These are phyloP conservation scores for Maniola hyperantus DNA, from an alignment of 2,888 invertebrate genomes.

Conservation along the genomic window DNA sequence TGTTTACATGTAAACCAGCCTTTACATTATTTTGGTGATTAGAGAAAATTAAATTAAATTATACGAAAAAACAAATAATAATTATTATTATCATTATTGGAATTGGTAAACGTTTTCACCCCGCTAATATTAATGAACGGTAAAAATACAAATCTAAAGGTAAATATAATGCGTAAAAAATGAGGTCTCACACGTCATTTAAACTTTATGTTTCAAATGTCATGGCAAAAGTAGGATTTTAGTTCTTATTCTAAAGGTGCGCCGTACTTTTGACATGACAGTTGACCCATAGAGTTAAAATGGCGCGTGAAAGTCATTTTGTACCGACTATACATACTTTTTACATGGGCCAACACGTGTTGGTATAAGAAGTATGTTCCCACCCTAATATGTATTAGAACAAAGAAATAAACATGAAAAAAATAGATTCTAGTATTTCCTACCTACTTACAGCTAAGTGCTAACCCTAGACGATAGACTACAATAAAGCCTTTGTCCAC, in stretches of 20 bases:
- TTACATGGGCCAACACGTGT: neutral
- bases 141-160: neutral
- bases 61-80: neutral
- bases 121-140: neutral
- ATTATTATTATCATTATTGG: slow-evolving; percentile 3
- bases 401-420: neutral
- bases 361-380: neutral
- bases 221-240: too few species aligned
- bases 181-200: too few species aligned
- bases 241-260: too few species aligned
- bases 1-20: neutral
- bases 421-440: slow-evolving; percentile 7
- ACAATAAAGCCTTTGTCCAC: neutral
- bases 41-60: neutral
- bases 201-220: too few species aligned
- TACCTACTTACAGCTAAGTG: slow-evolving; percentile 14
- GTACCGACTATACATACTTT: too few species aligned
- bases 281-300: too few species aligned
- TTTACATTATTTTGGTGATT: neutral
- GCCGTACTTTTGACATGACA: too few species aligned
- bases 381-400: neutral
- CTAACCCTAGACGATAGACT: slow-evolving; percentile 1
- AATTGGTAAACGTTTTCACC: slow-evolving; percentile 17
- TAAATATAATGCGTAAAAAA: too few species aligned
- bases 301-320: too few species aligned